These are phyloP conservation scores for Equus przewalskii DNA, from an alignment of 2,113 vertebrate species.

Conservation along the genomic window DNA sequence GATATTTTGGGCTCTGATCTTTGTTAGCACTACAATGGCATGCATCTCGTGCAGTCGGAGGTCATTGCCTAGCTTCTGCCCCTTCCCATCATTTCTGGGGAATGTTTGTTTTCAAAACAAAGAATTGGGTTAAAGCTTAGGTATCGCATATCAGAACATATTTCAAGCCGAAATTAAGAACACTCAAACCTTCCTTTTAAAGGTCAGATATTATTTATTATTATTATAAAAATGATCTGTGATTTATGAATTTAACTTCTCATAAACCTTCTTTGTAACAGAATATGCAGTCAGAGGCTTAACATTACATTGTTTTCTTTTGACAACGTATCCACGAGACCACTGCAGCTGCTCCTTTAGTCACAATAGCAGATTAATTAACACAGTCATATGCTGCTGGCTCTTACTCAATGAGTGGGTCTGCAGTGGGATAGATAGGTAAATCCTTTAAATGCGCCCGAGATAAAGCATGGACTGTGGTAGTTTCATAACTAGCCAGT, in stretches of 20 bases:
- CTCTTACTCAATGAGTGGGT: conserved; percentile 98
- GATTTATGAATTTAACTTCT: conserved; percentile 99
- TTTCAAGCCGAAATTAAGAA: conserved; percentile 96
- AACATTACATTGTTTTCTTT: conserved; percentile 99
- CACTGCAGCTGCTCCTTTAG: conserved; percentile 98
- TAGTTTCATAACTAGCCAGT: conserved; percentile 93
- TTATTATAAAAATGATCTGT: conserved; percentile 95
- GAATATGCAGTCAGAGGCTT: conserved; percentile 99
- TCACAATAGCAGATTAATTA: conserved; percentile 99
- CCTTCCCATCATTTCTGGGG: conserved; percentile 89
- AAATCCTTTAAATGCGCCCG: conserved; percentile 98
- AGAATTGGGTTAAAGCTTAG: conserved; percentile 92
- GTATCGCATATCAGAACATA: conserved; percentile 96
- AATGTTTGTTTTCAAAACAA: conserved; percentile 96
- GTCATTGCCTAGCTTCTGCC: conserved; percentile 91
- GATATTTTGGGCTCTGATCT: conserved; percentile 92
- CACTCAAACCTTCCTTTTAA: conserved; percentile 94
- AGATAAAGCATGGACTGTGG: conserved; percentile 95
- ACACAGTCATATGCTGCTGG: conserved; percentile 99
- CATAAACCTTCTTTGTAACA: conserved; percentile 97
- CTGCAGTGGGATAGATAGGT: conserved; percentile 99
- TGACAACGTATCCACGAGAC: conserved; percentile 99
- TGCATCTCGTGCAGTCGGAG: conserved; percentile 92
- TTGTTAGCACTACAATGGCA: conserved; percentile 95
- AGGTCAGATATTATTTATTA: conserved; percentile 98